Conservation (phyloP, 2,113 vertebrate genomes). For the Semnornis frantzii region DNA sequence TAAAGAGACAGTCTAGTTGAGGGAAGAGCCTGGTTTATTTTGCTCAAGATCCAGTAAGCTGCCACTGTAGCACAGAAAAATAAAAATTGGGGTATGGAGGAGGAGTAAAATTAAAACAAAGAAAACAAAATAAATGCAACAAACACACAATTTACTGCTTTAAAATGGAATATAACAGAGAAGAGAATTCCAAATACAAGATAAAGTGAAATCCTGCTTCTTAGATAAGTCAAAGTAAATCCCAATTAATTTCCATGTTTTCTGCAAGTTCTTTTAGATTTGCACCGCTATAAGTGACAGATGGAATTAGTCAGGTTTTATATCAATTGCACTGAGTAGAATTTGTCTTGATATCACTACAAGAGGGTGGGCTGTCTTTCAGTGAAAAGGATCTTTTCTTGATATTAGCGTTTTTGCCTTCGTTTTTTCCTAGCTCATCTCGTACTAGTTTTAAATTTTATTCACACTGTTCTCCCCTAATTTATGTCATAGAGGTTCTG, state of each 20-base stretch:
- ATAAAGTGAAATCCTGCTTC: not conserved
- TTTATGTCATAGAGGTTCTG: not conserved
- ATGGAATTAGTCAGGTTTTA: conserved; percentile 31
- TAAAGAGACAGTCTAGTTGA: not conserved
- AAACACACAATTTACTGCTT: not conserved
- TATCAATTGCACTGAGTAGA: not conserved
- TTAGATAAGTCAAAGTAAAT: not conserved
- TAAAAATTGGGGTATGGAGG: rapidly evolving
- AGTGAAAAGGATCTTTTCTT: not conserved
- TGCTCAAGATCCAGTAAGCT: not conserved
- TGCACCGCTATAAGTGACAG: not conserved
- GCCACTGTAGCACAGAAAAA: not conserved
- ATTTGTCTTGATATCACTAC: not conserved
- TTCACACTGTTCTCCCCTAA: not conserved
- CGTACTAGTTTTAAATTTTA: not conserved
- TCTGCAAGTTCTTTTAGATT: not conserved
- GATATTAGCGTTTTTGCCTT: rapidly evolving
- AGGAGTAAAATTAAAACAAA: not conserved
- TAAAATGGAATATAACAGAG: not conserved
- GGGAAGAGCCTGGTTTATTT: not conserved
- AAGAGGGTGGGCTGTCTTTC: not conserved
- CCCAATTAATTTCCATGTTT: not conserved
- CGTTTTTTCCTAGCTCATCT: not conserved
- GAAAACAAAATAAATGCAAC: not conserved
- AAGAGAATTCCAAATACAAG: not conserved